Conservation (phyloP, 2,888 invertebrate species). For the Lycaena phlaeas region DNA sequence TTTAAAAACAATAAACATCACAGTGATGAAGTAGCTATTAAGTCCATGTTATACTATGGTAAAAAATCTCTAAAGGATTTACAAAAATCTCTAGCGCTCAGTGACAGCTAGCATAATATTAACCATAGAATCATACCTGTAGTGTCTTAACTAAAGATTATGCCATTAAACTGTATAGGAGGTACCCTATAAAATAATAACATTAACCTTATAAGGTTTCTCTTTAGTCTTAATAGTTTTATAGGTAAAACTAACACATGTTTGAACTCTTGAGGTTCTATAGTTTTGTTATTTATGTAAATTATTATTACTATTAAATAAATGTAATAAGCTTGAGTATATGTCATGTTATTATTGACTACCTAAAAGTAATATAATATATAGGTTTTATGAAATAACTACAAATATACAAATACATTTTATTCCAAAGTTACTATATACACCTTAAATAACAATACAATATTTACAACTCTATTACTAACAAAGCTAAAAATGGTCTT, state of each 20-base stretch:
- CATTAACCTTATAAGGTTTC: too few relatives aligned
- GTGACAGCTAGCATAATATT: slow-evolving; percentile 40
- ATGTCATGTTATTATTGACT: too few relatives aligned
- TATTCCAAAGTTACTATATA: slow-evolving; percentile 7
- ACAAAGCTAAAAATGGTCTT: not conserved
- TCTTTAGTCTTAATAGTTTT: too few relatives aligned
- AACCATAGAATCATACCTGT: not conserved
- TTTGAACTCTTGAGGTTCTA: too few relatives aligned
- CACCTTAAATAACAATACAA: not conserved
- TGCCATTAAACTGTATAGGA: too few relatives aligned
- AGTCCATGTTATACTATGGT: slow-evolving; percentile 80
- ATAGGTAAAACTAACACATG: too few relatives aligned
- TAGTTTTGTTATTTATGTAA: too few relatives aligned
- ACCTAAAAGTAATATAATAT: too few relatives aligned
- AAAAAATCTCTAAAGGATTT: slow-evolving; percentile 79
- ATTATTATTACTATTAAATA: too few relatives aligned
- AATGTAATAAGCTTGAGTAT: not conserved
- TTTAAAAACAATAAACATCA: slow-evolving; percentile 81
- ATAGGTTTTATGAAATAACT: too few relatives aligned
- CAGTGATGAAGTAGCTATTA: slow-evolving; percentile 81
- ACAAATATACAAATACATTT: slow-evolving; percentile 5
- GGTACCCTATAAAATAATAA: too few relatives aligned
- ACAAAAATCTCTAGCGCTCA: slow-evolving; percentile 74
- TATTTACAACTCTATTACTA: slow-evolving; percentile 7
- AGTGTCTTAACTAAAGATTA: too few relatives aligned